Evolutionary conservation across 2,797 vertebrate species (phyloP).

Genomic region (Choloepus didactylus): DNA sequence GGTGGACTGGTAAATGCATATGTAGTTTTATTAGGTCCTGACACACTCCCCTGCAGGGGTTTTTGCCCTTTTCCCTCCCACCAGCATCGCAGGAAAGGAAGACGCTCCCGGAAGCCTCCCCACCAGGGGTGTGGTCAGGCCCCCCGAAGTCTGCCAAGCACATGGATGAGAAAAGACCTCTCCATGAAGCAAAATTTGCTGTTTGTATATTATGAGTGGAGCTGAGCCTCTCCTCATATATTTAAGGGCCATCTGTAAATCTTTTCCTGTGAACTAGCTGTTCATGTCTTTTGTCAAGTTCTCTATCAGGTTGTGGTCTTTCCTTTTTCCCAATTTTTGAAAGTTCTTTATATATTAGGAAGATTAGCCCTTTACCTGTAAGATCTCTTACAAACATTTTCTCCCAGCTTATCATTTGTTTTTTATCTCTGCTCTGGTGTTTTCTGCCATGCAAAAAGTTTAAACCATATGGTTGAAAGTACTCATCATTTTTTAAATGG

Average conservation of each 20-base stretch:
- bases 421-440: background rate
- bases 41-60: background rate
- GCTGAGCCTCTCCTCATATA: background rate
- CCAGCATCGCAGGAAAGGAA: background rate
- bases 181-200: background rate
- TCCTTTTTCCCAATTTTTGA: conserved; percentile 22
- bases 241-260: conserved; percentile 32
- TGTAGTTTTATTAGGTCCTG: background rate
- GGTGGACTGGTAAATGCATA: background rate
- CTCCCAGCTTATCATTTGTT: conserved; percentile 23
- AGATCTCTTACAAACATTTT: conserved; percentile 21
- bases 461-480: background rate
- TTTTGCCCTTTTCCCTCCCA: background rate
- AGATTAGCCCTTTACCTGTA: conserved; percentile 49
- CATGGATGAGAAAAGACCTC: background rate
- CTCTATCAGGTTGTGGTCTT: conserved; percentile 36
- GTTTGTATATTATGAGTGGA: conserved; percentile 12
- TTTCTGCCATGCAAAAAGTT: background rate
- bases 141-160: background rate
- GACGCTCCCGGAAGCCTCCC: background rate
- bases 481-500: background rate
- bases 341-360: conserved; percentile 27
- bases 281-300: conserved; percentile 48
- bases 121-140: background rate
- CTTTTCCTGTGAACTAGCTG: background rate